Conservation (phyloP, 2,888 invertebrate genomes). For the Spicauda simplicius region DNA sequence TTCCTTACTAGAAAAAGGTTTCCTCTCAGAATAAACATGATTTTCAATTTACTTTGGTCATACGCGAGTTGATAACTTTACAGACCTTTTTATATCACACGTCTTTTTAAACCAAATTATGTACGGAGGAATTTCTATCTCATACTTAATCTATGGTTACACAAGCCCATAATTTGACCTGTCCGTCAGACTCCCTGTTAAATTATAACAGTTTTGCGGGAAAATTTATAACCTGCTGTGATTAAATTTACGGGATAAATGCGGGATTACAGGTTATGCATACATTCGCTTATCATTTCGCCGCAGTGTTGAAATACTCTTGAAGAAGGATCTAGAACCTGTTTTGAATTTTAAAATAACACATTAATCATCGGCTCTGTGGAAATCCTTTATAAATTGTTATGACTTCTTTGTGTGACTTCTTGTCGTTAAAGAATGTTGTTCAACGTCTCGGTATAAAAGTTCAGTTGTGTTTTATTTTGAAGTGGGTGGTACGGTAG, state of each 20-base stretch:
- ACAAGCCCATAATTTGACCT: neutral
- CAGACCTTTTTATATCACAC: no score
- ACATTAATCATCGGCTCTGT: neutral
- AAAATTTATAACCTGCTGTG: slow-evolving; percentile 11
- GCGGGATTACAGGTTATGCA: neutral
- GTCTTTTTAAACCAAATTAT: no score
- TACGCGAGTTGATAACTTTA: no score
- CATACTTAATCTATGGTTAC: neutral
- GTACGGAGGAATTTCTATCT: neutral
- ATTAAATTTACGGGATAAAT: slow-evolving; percentile 9
- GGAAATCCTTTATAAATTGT: neutral
- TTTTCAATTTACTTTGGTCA: no score
- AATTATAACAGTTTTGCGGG: neutral
- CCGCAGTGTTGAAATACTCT: neutral
- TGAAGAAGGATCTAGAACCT: neutral
- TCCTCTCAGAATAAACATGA: no score
- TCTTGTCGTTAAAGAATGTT: no score
- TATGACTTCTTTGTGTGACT: no score
- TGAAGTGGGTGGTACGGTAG: no score
- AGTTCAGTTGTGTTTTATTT: no score
- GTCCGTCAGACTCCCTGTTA: neutral
- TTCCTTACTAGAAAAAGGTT: no score
- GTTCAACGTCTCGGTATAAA: no score
- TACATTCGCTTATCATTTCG: neutral
- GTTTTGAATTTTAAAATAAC: neutral